These are phyloP conservation scores for Ctena decussata DNA, from an alignment of 2,888 invertebrate genomes.

Conservation along the genomic window DNA sequence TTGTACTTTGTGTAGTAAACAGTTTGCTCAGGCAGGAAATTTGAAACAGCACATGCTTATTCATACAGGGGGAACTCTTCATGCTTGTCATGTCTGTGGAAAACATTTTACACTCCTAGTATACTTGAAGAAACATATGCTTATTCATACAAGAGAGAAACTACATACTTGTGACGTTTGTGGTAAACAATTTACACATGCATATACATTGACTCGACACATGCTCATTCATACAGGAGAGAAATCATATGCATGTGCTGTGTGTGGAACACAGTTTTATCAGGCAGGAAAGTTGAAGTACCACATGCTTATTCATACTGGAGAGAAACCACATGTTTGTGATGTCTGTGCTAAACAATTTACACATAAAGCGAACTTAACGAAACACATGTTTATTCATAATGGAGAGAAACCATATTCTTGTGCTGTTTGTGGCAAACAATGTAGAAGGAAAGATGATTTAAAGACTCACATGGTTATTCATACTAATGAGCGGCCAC, in stretches of 20 bases:
- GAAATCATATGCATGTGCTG: background rate
- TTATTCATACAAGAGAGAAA: too few relatives aligned
- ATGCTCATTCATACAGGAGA: too few relatives aligned
- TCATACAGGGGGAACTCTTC: too few relatives aligned
- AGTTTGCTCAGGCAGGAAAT: too few relatives aligned
- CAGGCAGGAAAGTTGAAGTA: background rate
- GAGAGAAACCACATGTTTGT: background rate
- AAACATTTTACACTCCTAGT: too few relatives aligned
- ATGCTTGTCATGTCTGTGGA: too few relatives aligned
- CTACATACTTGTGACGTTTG: too few relatives aligned
- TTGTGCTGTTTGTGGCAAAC: background rate
- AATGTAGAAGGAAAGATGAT: background rate
- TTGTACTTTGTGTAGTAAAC: too few relatives aligned
- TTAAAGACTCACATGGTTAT: background rate
- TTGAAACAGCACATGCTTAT: too few relatives aligned
- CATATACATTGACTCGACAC: too few relatives aligned
- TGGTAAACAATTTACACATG: too few relatives aligned
- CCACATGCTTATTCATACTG: background rate
- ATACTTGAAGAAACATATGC: too few relatives aligned
- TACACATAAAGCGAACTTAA: background rate
- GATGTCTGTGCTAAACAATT: background rate
- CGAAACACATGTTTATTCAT: background rate
- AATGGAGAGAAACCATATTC: background rate
- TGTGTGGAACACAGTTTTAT: background rate
- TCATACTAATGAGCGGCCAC: background rate